Conservation (phyloP, 2,113 vertebrate genomes). For the Aramus guarauna region DNA sequence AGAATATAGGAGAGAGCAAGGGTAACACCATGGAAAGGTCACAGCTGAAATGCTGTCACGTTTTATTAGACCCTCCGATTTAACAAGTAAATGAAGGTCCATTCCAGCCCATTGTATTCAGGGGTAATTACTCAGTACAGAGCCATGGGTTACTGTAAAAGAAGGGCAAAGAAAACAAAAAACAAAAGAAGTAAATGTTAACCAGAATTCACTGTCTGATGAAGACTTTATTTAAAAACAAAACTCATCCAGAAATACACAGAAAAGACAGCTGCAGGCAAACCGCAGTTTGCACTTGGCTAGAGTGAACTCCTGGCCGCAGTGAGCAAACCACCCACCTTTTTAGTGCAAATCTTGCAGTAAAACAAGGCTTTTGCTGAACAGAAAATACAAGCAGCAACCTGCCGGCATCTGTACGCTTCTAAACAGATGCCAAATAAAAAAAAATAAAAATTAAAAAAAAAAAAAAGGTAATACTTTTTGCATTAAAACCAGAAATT, state of each 20-base stretch:
- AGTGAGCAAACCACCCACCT: not conserved
- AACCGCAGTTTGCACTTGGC: not conserved
- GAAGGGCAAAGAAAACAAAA: constrained; percentile 83
- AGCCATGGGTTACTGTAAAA: constrained; percentile 99
- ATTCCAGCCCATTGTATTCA: constrained; percentile 83
- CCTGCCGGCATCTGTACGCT: not conserved
- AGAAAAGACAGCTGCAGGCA: not conserved
- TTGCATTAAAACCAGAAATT: not conserved
- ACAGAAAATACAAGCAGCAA: not conserved
- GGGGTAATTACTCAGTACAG: constrained; percentile 95
- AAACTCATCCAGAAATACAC: constrained; percentile 49
- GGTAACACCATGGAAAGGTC: constrained; percentile 35
- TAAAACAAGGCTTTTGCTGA: constrained; percentile 28
- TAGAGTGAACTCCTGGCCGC: not conserved
- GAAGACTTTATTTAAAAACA: constrained; percentile 63
- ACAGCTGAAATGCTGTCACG: constrained; percentile 70
- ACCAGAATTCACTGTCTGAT: constrained; percentile 64
- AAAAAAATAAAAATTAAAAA: not conserved
- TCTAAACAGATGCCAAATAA: not conserved
- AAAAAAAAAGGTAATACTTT: not conserved
- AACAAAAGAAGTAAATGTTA: constrained; percentile 68
- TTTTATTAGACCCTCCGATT: constrained; percentile 75
- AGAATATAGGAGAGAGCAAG: constrained; percentile 33
- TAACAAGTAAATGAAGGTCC: constrained; percentile 82
- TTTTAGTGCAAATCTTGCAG: constrained; percentile 9